Conservation (phyloP, 2,113 vertebrate genomes). For the Pan paniscus region DNA sequence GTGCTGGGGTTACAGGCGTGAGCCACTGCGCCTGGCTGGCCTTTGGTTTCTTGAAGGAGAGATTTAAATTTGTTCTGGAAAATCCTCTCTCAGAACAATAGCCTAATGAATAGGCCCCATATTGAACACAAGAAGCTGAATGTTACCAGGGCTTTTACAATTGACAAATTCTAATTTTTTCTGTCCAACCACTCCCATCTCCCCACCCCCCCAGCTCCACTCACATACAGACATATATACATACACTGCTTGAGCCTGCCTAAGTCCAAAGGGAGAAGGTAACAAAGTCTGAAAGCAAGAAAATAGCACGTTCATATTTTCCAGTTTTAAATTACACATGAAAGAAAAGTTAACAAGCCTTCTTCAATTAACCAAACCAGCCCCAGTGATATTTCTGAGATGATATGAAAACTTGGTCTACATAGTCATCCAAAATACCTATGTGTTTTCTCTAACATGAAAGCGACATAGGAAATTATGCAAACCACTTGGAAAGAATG, state of each 20-base stretch:
- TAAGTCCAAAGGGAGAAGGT: neutral
- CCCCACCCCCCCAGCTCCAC: too few species aligned
- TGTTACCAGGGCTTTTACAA: neutral
- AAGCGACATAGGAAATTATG: slow-evolving; percentile 12
- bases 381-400: neutral
- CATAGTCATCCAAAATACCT: neutral
- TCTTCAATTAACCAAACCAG: neutral
- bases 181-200: neutral
- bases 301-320: neutral
- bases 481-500: neutral
- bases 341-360: neutral
- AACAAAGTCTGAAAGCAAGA: neutral
- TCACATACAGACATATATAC: neutral
- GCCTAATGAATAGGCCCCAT: neutral
- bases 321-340: neutral
- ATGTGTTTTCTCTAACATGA: neutral
- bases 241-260: neutral
- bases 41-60: neutral
- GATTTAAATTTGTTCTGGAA: neutral
- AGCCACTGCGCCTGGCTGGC: too few species aligned
- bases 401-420: neutral
- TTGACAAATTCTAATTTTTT: neutral
- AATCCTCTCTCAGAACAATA: neutral
- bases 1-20: too few species aligned
- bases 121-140: neutral